These are phyloP conservation scores for Callosobruchus maculatus DNA, from an alignment of 2,888 invertebrate species.

Conservation along the genomic window DNA sequence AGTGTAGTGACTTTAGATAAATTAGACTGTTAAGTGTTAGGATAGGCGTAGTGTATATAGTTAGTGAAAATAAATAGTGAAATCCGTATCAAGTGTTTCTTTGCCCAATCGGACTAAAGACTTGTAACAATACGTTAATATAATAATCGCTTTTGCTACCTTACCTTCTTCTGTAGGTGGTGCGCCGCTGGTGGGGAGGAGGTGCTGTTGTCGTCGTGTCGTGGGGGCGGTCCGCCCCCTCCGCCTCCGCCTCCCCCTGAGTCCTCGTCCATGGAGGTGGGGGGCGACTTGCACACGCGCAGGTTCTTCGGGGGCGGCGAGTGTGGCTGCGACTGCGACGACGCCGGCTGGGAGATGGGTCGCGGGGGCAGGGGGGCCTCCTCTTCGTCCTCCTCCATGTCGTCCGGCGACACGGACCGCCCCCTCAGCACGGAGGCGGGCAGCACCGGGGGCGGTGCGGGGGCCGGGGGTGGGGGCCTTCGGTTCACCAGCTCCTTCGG, in stretches of 20 bases:
- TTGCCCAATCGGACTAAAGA: too few species aligned
- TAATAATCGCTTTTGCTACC: too few species aligned
- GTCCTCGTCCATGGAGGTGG: conserved; percentile 7
- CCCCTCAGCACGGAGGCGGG: background rate
- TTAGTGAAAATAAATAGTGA: too few species aligned
- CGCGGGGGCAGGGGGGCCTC: conserved; percentile 22
- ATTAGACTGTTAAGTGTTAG: too few species aligned
- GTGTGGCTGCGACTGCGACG: conserved; percentile 17
- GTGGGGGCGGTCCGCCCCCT: background rate
- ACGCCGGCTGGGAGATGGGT: background rate
- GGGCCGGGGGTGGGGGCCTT: conserved; percentile 4
- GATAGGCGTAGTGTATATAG: too few species aligned
- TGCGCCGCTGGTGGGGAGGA: background rate
- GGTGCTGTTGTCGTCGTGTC: background rate
- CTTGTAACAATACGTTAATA: too few species aligned
- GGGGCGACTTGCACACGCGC: conserved; percentile 31
- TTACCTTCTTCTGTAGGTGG: conserved; percentile 2
- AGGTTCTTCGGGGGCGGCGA: conserved; percentile 28
- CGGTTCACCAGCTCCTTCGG: conserved; percentile 46
- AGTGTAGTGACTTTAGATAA: too few species aligned
- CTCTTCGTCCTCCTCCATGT: conserved; percentile 15
- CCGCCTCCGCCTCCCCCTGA: background rate
- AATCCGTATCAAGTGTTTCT: too few species aligned
- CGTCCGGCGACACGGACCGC: conserved; percentile 20
- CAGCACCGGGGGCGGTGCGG: background rate